Base-by-base conservation (phyloP, 35 echinoderm and acorn worm species). In the Ophioderma brevispina region DNA sequence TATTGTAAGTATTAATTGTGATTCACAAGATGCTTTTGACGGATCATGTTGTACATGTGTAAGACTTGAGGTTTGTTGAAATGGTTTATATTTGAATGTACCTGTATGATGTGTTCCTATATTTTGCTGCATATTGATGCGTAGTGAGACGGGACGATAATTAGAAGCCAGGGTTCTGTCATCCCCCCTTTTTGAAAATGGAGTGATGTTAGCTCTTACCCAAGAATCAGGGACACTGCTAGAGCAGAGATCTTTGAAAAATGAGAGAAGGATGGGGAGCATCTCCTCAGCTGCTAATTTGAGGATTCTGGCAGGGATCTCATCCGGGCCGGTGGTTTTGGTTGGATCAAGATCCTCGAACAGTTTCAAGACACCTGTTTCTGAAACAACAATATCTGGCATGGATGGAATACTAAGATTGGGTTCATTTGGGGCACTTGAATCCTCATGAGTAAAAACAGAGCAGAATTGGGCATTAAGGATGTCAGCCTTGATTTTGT, bases 321-420 rank as follows among this genome's bases (percentile, higher is more conserved):
- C 87, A 50, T 89, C 76, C 18, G 87, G 87, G 8, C 87, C 87
- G 81, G 38, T 35, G 8, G 76, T 70, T 78, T 87, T 87, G 28
- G 0, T 33, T 0, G 35, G 18, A 21, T 87, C 37, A 0, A 87
- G 23, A 33, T 78, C 75, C 15, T 78, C 37, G 28, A 87, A 70
- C 13, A 87, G 35, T 42, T 87, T 87, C 33, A 76, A 17, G 21
- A 83, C 70, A 36, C 89, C 89, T 77, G 28, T 77, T 23, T 15
- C n/a, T 37, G 86, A 39, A 21, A 91, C 77, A 11, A 13, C 49
- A 14, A 91, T 13, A 36, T 75, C 37, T 38, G 79, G 56, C 23
- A 91, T 84, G 10, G 55, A 38, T 76, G 89, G 89, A 18, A 84
- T 21, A 37, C 25, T 31, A 13, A 25, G 13, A 42, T 46, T 10